Conservation (phyloP, 2,797 vertebrate species). For the Podarcis siculus region DNA sequence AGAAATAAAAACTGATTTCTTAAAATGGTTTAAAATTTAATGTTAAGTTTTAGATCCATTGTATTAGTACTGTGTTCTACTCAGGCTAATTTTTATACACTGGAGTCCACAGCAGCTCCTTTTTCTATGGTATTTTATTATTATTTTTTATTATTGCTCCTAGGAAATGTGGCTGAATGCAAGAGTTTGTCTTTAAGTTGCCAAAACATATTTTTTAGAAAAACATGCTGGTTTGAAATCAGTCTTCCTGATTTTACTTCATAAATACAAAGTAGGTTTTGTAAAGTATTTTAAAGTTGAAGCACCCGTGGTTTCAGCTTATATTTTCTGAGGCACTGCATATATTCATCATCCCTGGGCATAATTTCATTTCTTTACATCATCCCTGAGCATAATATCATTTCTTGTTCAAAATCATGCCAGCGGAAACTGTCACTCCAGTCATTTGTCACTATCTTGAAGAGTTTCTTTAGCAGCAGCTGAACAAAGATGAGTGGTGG, state of each 20-base stretch:
- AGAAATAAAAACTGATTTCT: background rate
- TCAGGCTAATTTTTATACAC: background rate
- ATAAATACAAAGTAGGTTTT: background rate
- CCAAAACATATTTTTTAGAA: background rate
- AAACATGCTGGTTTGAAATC: background rate
- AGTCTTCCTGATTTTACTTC: background rate
- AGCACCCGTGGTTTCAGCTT: background rate
- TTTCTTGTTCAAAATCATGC: background rate
- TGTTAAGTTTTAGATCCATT: background rate
- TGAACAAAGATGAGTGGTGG: background rate
- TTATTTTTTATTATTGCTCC: background rate
- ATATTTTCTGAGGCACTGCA: background rate
- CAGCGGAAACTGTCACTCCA: background rate
- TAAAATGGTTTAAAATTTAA: background rate
- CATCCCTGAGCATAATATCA: background rate
- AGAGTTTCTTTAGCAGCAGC: background rate
- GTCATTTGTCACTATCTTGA: background rate
- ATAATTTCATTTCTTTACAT: background rate
- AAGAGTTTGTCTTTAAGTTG: background rate
- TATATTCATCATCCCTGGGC: background rate
- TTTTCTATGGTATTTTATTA: background rate
- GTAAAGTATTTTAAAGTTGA: constrained; percentile 13
- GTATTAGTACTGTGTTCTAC: background rate
- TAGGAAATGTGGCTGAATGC: background rate
- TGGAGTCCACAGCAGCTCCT: background rate